These are phyloP conservation scores for Melanotaenia trifasciata DNA, from an alignment of 2,797 vertebrate genomes.

Conservation along the genomic window DNA sequence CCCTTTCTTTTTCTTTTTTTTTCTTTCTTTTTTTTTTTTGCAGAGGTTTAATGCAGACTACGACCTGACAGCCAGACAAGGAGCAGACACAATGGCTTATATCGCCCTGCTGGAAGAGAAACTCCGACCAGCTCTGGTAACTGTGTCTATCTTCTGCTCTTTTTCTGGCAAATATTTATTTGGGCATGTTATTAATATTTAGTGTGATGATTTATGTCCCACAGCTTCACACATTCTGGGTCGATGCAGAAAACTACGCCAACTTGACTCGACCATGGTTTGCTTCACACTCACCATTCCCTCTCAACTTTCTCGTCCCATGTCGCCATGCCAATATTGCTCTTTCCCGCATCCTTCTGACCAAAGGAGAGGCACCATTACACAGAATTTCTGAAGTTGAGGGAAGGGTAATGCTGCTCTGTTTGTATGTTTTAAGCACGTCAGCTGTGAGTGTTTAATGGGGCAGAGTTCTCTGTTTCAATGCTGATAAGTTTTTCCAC, in stretches of 20 bases:
- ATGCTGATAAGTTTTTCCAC: constrained; percentile 7
- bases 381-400: constrained; percentile 92
- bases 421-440: background rate
- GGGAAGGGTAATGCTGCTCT: constrained; percentile 85
- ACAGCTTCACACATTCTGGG: constrained; percentile 98
- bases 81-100: constrained; percentile 96
- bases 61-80: constrained; percentile 93
- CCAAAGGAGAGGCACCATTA: constrained; percentile 89
- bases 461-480: background rate
- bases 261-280: constrained; percentile 95
- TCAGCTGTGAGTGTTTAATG: background rate
- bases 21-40: constrained; percentile 24
- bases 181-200: background rate
- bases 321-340: constrained; percentile 87
- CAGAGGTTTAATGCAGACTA: constrained; percentile 96
- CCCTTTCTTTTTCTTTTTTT: background rate
- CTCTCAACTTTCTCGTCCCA: constrained; percentile 91
- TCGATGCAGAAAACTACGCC: constrained; percentile 95
- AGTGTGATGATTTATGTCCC: constrained; percentile 27
- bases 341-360: constrained; percentile 91
- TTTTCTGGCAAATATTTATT: background rate
- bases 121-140: constrained; percentile 92
- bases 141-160: background rate
- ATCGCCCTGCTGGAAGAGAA: constrained; percentile 96
- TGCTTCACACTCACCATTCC: constrained; percentile 94